Evolutionary conservation across 2,113 vertebrate genomes (phyloP).

Genomic region (Lutjanus erythropterus): DNA sequence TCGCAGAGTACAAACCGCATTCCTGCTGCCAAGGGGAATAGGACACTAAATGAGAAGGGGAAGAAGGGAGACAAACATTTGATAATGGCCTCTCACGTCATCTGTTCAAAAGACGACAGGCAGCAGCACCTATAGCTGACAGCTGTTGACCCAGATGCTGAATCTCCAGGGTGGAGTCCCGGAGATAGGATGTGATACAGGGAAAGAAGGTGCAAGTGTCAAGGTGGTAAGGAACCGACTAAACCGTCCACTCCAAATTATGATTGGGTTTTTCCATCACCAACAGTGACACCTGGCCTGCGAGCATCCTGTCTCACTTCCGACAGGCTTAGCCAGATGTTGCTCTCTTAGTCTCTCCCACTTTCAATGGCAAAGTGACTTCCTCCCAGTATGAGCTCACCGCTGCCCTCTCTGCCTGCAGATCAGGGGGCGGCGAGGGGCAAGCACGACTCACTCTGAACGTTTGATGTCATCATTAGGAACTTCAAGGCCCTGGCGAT

Average conservation of each 20-base stretch:
- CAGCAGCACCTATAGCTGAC: slow-evolving; percentile 54
- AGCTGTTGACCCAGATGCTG: slow-evolving; percentile 70
- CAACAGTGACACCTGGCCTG: slow-evolving; percentile 72
- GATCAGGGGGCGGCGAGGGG: slow-evolving; percentile 45
- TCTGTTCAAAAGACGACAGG: slow-evolving; percentile 37
- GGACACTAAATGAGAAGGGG: slow-evolving; percentile 63
- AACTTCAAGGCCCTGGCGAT: slow-evolving; percentile 55
- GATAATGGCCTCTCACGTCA: slow-evolving; percentile 58
- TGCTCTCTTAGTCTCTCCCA: slow-evolving; percentile 47
- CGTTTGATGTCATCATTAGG: slow-evolving; percentile 72
- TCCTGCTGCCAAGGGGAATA: slow-evolving; percentile 56
- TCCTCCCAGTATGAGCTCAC: slow-evolving; percentile 75
- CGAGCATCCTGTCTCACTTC: slow-evolving; percentile 72
- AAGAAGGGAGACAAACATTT: slow-evolving; percentile 61
- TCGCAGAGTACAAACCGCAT: slow-evolving; percentile 51
- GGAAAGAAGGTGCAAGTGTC: slow-evolving; percentile 61
- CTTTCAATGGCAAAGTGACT: slow-evolving; percentile 64
- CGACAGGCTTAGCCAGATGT: slow-evolving; percentile 72
- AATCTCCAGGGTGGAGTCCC: slow-evolving; percentile 50
- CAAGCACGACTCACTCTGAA: slow-evolving; percentile 37
- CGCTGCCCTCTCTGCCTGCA: slow-evolving; percentile 45
- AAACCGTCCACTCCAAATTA: slow-evolving; percentile 25
- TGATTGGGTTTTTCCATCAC: slow-evolving; percentile 66
- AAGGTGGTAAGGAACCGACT: slow-evolving; percentile 47
- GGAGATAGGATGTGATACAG: slow-evolving; percentile 59